A percentile compares a stretch with the other conserved stretches of the same genome.
phyloP scores from a whole-genome alignment of 2,888 invertebrate genomes.

The Aricia artaxerxes region DNA sequence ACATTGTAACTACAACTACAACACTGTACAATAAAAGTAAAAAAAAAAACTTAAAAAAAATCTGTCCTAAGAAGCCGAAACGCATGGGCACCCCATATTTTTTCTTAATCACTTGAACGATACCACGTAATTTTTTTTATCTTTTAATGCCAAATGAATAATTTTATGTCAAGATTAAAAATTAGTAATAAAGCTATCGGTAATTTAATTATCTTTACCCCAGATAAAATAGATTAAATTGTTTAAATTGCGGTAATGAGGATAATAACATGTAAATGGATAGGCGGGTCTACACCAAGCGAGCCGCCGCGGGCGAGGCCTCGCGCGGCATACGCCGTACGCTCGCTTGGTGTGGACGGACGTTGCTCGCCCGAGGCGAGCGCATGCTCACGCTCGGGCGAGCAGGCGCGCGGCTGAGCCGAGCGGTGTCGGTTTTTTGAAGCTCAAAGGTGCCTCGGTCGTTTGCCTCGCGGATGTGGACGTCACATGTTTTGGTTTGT shows the following conservation, averaged over 20 bases:
- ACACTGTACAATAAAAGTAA: background rate
- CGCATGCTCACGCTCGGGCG: no score
- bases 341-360: no score
- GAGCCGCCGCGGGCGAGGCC: no score
- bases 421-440: no score
- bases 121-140: constrained; percentile 2
- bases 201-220: constrained; percentile 3
- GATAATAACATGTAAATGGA: background rate
- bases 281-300: no score
- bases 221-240: background rate
- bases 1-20: no score
- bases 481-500: no score
- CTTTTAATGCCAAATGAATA: constrained; percentile 4
- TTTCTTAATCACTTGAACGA: background rate
- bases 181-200: background rate
- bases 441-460: no score
- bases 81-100: background rate
- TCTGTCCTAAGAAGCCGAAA: background rate
- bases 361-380: no score
- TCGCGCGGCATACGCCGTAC: no score
- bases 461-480: no score
- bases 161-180: background rate
- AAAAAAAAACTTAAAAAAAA: background rate
- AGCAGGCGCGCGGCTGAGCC: no score
- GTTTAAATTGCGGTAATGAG: background rate